Conservation (phyloP, 2,113 vertebrate genomes). For the Propithecus coquereli region DNA sequence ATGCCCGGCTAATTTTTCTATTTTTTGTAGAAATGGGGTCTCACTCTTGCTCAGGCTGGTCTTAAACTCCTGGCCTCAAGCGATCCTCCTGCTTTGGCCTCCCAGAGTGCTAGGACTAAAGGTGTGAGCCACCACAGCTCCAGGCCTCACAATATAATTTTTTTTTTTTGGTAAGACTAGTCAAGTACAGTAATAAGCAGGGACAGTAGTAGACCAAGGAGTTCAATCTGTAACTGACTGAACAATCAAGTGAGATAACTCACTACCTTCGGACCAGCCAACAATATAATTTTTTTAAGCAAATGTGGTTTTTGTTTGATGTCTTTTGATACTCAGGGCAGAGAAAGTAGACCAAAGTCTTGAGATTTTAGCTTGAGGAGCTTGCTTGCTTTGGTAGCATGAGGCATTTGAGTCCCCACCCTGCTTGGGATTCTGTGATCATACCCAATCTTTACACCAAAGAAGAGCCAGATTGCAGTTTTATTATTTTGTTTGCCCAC, state of each 20-base stretch:
- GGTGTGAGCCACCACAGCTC: too few relatives aligned
- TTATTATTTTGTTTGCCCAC: not conserved
- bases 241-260: too few relatives aligned
- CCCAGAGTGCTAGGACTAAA: too few relatives aligned
- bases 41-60: too few relatives aligned
- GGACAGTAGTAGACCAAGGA: too few relatives aligned
- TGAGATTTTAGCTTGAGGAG: not conserved
- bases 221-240: too few relatives aligned
- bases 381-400: not conserved
- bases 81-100: too few relatives aligned
- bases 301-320: not conserved
- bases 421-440: not conserved
- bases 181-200: too few relatives aligned
- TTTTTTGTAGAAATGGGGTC: too few relatives aligned
- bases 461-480: not conserved
- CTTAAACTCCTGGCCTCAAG: too few relatives aligned
- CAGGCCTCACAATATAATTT: not conserved
- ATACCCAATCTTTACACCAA: not conserved
- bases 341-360: not conserved
- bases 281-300: not conserved
- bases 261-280: too few relatives aligned
- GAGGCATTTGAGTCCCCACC: not conserved
- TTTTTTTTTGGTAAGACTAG: not conserved
- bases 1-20: too few relatives aligned
- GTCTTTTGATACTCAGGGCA: not conserved